Conservation (phyloP, 1,140 invertebrate genomes). For the Aphelenchoides avenae region DNA sequence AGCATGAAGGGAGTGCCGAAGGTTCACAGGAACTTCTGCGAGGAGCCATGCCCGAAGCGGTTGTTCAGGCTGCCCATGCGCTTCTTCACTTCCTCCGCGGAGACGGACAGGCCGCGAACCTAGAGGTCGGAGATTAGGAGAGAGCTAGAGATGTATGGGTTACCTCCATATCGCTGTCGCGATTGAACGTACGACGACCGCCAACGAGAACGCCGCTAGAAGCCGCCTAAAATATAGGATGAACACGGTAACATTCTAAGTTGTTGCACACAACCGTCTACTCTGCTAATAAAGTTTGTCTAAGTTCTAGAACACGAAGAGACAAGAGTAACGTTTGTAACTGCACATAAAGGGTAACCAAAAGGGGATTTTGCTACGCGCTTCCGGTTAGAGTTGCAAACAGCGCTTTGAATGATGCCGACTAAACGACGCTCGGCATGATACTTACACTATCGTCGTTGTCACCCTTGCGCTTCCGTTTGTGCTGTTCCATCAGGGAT, state of each 20-base stretch:
- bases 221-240: background rate
- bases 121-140: background rate
- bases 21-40: constrained; percentile 14
- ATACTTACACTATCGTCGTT: background rate
- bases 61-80: constrained; percentile 3
- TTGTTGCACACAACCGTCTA: too few species aligned
- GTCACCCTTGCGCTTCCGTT: constrained; percentile 30
- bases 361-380: too few species aligned
- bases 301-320: too few species aligned
- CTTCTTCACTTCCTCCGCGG: constrained; percentile 7
- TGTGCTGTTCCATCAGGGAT: constrained; percentile 22
- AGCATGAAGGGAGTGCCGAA: too few species aligned
- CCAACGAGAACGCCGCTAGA: background rate
- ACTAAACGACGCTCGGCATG: background rate
- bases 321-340: too few species aligned
- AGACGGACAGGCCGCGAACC: constrained; percentile 6
- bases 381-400: too few species aligned
- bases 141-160: background rate
- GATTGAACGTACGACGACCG: constrained; percentile 25
- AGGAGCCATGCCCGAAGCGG: constrained; percentile 8
- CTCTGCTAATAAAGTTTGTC: too few species aligned
- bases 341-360: too few species aligned
- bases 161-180: constrained; percentile 36
- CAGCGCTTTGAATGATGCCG: background rate
- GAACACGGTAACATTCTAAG: background rate